Conservation (phyloP, 1,140 invertebrate genomes). For the Vanessa atalanta region DNA sequence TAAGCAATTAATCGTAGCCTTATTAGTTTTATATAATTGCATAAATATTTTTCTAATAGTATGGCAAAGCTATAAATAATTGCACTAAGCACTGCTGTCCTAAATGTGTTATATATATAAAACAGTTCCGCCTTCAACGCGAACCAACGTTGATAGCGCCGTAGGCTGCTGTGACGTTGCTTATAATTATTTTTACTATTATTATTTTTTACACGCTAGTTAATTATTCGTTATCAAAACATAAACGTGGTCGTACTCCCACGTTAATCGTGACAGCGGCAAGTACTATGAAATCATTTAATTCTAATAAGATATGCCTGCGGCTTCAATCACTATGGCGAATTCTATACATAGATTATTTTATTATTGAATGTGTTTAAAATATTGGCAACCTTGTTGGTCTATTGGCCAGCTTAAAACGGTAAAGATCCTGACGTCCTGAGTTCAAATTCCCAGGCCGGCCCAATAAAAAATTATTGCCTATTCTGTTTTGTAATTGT, state of each 20-base stretch:
- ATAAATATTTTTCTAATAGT: not conserved
- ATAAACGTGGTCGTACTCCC: constrained; percentile 49
- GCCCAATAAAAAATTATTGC: no score
- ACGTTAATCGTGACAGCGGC: constrained; percentile 50
- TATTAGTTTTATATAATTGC: not conserved
- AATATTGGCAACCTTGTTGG: no score
- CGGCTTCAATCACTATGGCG: constrained; percentile 8
- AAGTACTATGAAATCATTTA: constrained; percentile 56
- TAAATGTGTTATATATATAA: not conserved
- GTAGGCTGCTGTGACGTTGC: not conserved
- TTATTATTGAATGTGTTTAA: no score
- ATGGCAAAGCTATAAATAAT: constrained; percentile 1
- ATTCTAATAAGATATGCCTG: constrained; percentile 48
- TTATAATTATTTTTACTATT: constrained; percentile 9
- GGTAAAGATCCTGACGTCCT: no score
- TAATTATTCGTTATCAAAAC: constrained; percentile 43
- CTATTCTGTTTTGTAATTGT: no score
- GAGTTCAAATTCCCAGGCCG: no score
- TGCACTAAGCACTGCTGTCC: not conserved
- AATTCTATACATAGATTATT: not conserved
- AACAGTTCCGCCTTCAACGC: not conserved
- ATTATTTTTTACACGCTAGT: constrained; percentile 14
- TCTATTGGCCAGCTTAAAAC: no score
- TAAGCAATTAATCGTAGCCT: not conserved
- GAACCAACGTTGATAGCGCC: no score